Percentiles rank a stretch among this genome's conserved stretches.
phyloP scores from a whole-genome alignment of 2,888 invertebrate genomes.

The Callyntrura sp. region DNA sequence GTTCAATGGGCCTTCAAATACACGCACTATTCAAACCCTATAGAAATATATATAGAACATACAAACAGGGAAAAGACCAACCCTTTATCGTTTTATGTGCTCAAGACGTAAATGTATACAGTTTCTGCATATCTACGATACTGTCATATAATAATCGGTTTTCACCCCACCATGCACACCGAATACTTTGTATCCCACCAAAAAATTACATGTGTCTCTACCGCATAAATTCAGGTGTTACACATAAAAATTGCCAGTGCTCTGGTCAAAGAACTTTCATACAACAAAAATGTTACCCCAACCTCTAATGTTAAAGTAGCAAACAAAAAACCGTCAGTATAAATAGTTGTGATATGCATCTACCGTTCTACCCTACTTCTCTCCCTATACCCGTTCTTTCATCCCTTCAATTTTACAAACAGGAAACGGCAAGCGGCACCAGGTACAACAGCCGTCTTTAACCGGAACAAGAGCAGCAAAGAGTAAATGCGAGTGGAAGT shows the following conservation, averaged over 20 bases:
- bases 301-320: too few species aligned
- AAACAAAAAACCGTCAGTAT: neutral
- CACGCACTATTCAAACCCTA: neutral
- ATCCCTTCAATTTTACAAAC: slow-evolving; percentile 50
- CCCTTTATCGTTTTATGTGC: too few species aligned
- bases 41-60: too few species aligned
- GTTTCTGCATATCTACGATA: too few species aligned
- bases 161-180: neutral
- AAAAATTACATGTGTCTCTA: neutral
- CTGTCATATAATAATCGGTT: too few species aligned
- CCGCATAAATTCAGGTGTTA: neutral
- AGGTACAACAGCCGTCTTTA: slow-evolving; percentile 64
- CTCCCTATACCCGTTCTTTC: neutral
- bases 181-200: neutral
- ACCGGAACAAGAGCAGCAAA: slow-evolving; percentile 36
- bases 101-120: too few species aligned
- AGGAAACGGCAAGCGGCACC: slow-evolving; percentile 64
- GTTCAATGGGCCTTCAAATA: neutral
- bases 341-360: slow-evolving; percentile 25
- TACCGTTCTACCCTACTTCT: neutral
- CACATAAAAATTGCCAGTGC: neutral
- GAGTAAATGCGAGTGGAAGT: slow-evolving; percentile 14
- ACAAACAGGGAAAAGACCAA: too few species aligned
- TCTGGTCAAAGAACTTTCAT: slow-evolving; percentile 51
- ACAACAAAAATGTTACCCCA: neutral